Percentiles rank a stretch among this genome's conserved stretches.
Conservation (phyloP, 2,113 vertebrate genomes). For the Lontra canadensis region DNA sequence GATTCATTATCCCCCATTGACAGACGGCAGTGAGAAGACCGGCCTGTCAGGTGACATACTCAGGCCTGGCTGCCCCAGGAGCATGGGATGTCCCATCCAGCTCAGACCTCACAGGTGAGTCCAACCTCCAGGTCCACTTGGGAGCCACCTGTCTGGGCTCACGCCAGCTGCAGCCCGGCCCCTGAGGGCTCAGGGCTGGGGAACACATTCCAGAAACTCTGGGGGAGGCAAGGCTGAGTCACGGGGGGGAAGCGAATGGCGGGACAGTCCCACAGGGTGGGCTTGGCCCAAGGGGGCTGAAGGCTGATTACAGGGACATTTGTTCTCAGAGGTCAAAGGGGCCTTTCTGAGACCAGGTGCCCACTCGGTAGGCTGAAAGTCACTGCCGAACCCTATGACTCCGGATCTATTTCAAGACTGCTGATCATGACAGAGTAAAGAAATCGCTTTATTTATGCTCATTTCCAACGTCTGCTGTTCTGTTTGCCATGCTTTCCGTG, state of each 20-base stretch:
- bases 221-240: background rate
- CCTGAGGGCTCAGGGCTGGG: background rate
- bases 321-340: background rate
- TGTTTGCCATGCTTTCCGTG: too few relatives aligned
- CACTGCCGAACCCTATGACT: background rate
- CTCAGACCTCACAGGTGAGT: too few relatives aligned
- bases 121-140: accelerated
- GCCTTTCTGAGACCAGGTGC: background rate
- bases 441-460: background rate
- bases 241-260: accelerated
- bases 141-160: too few relatives aligned
- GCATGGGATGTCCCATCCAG: background rate
- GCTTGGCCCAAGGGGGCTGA: background rate
- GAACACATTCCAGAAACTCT: background rate
- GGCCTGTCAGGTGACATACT: background rate
- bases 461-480: background rate
- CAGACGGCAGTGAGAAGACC: background rate
- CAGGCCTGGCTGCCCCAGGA: background rate
- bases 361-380: background rate
- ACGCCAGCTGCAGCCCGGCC: background rate
- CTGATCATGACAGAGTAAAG: background rate
- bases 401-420: background rate
- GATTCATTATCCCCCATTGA: accelerated
- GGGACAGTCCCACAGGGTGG: background rate
- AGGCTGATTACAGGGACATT: too few relatives aligned